Conservation (phyloP, 2,888 invertebrate genomes). For the Osedax fenrisi region DNA sequence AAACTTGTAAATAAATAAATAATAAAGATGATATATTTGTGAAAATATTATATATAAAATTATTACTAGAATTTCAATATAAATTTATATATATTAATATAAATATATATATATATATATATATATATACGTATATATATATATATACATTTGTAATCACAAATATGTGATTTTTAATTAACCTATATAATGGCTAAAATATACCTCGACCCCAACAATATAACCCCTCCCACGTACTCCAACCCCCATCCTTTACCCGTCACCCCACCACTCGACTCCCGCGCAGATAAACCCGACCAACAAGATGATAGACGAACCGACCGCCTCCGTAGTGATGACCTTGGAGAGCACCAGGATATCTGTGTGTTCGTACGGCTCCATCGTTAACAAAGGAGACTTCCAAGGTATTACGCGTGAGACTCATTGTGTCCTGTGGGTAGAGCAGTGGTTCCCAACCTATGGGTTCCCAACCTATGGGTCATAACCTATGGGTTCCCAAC, state of each 20-base stretch:
- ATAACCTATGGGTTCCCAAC: no score
- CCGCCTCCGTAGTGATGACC: slow-evolving; percentile 79
- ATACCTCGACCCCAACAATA: no score
- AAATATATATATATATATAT: background rate
- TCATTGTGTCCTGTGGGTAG: background rate
- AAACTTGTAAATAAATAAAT: background rate
- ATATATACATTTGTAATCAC: background rate
- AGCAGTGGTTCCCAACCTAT: no score
- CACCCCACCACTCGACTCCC: no score
- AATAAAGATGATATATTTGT: background rate
- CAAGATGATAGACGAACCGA: slow-evolving; percentile 41
- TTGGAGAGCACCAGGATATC: slow-evolving; percentile 88
- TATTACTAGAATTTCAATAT: background rate
- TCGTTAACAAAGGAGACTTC: slow-evolving; percentile 72
- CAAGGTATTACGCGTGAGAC: slow-evolving; percentile 43
- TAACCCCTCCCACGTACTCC: no score
- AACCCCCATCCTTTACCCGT: no score
- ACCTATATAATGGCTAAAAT: no score
- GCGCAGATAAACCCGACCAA: no score
- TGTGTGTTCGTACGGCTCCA: slow-evolving; percentile 85
- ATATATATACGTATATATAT: background rate
- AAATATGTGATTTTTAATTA: background rate
- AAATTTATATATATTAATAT: background rate
- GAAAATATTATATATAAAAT: background rate
- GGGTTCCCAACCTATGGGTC: no score